Base-by-base conservation (phyloP, 2,888 invertebrate genomes). In the Scaptomyza polygonia region DNA sequence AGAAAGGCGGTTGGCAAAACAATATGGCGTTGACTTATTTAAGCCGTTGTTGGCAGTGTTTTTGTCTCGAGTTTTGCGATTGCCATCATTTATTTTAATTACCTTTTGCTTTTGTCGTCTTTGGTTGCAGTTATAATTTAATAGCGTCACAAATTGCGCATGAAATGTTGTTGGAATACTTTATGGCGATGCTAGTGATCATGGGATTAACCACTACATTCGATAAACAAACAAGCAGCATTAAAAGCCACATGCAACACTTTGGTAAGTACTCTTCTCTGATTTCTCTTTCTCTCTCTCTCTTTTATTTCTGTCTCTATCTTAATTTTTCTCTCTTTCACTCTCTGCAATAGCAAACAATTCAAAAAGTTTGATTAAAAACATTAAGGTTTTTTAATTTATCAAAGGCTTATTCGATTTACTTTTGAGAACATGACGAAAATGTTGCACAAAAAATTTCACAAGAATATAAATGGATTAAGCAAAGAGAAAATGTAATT, bases 131-230 rank as follows among this genome's bases (percentile, higher is more conserved):
- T 88, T 88, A 84, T 82, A 81, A 87, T 79, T 85, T 65, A 79
- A 85, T 73, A 74, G 86, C 86, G 63, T 82, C 75, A 88, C 75
- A 84, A 89, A 89, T 88, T 89, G 90, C 88, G 88, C 89, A 90
- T 91, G 91, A 91, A 90, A 91, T 91, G 91, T 91, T 91, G 91
- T 91, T 91, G 91, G 91, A 91, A 91, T 89, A 91, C 90, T 75
- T 89, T 81, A 89, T 88, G 86, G 81, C 88, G 81, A 82, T 90
- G 88, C 84, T 91, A 76, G 82, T 90, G 89, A 89, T 91, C 87
- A 90, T 91, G 89, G 91, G 91, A 91, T 91, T 91, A 91, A 86
- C 89, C 85, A 85, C 89, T 81, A 86, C 89, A 61, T 77, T 86
- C 77, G 89, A 89, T 75, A 87, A 89, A 80, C 89, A 87, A 61